Base-by-base conservation (phyloP, 30 jellyfish, hydroid and myxozoan genomes). In the Chironex yamaguchii region DNA sequence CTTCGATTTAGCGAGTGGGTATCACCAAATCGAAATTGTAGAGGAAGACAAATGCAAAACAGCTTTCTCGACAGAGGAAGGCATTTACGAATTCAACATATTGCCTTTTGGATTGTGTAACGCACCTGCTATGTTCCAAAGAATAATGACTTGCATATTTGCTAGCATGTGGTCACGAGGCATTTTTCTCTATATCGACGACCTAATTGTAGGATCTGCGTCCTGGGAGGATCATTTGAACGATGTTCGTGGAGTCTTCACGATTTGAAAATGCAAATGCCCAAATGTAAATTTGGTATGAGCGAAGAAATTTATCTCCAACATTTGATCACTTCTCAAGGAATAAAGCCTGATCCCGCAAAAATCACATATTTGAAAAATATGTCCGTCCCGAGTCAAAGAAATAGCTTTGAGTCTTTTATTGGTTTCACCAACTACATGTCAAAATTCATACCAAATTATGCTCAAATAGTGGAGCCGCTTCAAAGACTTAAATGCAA, bases 321-420 rank as follows among this genome's bases (percentile, higher is more conserved):
- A 13, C 85, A 52, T 53, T 88, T 87, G 11, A 88, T 87, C 20
- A 65, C 92, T 29, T 28, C 87, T 12, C 85, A 50, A 6, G 92
- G 96, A 9, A 52, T 87, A 64, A 33, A 67, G 0, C 92, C 92
- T 17, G 91, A 87, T 52, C 90, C 90, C 1, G 80, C 36, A 23
- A 86, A 86, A 32, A 25, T 65, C 21, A 50, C 26, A 1, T 79
- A 71, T 9, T 72, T 86, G 0, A 17, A 52, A 12, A 30, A 72
- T 22, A 62, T 86, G 50, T 86, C 90, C 11, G 73, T 29, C 2
- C 90, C 96, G 0, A 28, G n/a, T 1, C 27, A 62, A n/a, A n/a
- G n/a, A n/a, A n/a, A n/a, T n/a, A n/a, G n/a, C n/a, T n/a, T n/a
- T n/a, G n/a, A n/a, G n/a, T n/a, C n/a, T n/a, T n/a, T n/a, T n/a